Conservation (phyloP, 2,888 invertebrate genomes). For the Caprella mutica region DNA sequence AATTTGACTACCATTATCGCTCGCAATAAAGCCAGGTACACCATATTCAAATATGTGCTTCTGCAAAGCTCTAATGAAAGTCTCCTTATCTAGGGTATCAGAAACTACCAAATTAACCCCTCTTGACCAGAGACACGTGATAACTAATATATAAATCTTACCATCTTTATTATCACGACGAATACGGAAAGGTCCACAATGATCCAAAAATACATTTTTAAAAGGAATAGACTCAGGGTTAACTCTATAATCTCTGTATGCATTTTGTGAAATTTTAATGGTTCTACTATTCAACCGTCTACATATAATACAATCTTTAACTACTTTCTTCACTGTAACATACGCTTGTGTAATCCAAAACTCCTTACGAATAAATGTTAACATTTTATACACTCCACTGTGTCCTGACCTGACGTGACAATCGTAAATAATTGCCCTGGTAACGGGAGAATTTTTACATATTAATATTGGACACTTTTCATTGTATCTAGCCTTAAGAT, state of each 20-base stretch:
- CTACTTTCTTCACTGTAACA: not conserved
- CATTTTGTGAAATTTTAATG: not conserved
- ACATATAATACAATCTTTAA: not conserved
- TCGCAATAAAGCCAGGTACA: not conserved
- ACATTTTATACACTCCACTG: not conserved
- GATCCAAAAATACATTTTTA: not conserved
- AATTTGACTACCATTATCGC: not conserved
- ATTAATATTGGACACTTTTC: too few relatives aligned
- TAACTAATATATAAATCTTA: not conserved
- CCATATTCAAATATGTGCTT: not conserved
- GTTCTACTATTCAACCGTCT: not conserved
- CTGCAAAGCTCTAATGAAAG: not conserved
- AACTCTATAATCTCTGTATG: not conserved
- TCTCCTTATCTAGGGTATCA: not conserved
- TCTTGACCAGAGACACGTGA: not conserved
- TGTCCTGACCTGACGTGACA: not conserved
- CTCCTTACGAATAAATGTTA: not conserved
- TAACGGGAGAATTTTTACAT: not conserved
- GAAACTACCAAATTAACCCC: not conserved
- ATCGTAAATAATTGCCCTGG: not conserved
- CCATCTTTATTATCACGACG: not conserved
- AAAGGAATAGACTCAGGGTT: not conserved
- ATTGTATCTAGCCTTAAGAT: not conserved
- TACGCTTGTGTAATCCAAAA: not conserved
- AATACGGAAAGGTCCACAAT: not conserved